Evolutionary conservation across 2,113 vertebrate species (phyloP).

Genomic region (Pachyramphus minor): DNA sequence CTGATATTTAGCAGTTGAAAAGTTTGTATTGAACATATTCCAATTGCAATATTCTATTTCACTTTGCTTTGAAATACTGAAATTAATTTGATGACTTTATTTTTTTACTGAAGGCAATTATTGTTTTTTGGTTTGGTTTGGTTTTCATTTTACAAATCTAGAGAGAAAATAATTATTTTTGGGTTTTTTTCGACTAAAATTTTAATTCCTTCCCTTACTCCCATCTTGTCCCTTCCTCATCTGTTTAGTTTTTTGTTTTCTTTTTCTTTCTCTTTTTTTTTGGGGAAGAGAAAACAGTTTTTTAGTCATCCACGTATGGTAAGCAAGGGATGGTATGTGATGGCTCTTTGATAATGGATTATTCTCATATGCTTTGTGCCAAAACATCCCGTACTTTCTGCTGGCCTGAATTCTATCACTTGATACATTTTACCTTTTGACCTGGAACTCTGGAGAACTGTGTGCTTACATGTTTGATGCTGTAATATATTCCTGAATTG

Average conservation of each 20-base stretch:
- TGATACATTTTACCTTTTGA: not conserved
- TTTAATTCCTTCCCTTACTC: not conserved
- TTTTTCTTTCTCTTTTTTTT: not conserved
- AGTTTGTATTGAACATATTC: not conserved
- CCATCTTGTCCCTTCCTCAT: rapidly evolving
- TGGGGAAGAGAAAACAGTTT: not conserved
- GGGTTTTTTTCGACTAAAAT: too few relatives aligned
- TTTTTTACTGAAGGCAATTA: not conserved
- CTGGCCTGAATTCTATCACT: not conserved
- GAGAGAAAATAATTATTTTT: too few relatives aligned
- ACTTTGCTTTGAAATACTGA: not conserved
- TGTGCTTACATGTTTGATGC: not conserved
- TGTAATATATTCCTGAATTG: not conserved
- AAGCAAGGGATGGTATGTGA: not conserved
- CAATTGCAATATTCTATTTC: not conserved
- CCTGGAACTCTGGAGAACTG: not conserved
- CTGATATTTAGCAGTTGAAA: not conserved
- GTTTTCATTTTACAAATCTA: not conserved
- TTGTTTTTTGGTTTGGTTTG: not conserved
- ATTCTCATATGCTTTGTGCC: not conserved
- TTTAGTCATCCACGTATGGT: not conserved
- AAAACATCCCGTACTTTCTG: not conserved
- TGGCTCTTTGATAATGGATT: not conserved
- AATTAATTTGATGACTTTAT: not conserved
- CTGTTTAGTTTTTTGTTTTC: not conserved